Evolutionary conservation across 2,113 vertebrate genomes (phyloP).

Genomic region (Melanotaenia duboulayi): DNA sequence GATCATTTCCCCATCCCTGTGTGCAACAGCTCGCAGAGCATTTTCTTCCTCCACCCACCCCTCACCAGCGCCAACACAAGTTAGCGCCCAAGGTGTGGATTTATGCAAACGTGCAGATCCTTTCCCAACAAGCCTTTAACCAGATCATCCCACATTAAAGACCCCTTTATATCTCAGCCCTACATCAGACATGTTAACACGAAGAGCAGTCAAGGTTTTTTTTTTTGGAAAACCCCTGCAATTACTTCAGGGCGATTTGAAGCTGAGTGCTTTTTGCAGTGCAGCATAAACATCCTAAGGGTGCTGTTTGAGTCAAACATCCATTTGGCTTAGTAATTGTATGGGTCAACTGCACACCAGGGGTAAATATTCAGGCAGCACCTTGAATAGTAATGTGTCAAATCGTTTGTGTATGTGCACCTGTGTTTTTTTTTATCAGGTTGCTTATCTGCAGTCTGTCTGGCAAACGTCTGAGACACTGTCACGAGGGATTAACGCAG

Average conservation of each 20-base stretch:
- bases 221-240: constrained; percentile 24
- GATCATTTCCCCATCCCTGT: constrained; percentile 57
- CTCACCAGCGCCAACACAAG: constrained; percentile 44
- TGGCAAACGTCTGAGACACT: constrained; percentile 12
- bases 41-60: constrained; percentile 46
- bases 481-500: constrained; percentile 25
- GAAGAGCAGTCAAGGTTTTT: constrained; percentile 16
- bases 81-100: constrained; percentile 66
- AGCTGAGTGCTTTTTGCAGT: constrained; percentile 37
- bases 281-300: constrained; percentile 58
- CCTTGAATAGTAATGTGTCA: constrained; percentile 49
- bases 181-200: constrained; percentile 41
- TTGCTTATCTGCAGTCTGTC: constrained; percentile 6
- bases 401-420: constrained; percentile 5
- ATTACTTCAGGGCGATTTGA: constrained; percentile 45
- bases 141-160: constrained; percentile 48
- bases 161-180: constrained; percentile 38
- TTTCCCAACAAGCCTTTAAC: constrained; percentile 38
- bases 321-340: constrained; percentile 67
- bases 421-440: constrained; percentile 7
- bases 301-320: constrained; percentile 69
- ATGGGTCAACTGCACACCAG: constrained; percentile 63
- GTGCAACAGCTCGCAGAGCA: constrained; percentile 64
- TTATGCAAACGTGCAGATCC: constrained; percentile 50
- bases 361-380: constrained; percentile 52